Conservation (phyloP, 1,140 invertebrate genomes). For the Meloidogyne exigua region DNA sequence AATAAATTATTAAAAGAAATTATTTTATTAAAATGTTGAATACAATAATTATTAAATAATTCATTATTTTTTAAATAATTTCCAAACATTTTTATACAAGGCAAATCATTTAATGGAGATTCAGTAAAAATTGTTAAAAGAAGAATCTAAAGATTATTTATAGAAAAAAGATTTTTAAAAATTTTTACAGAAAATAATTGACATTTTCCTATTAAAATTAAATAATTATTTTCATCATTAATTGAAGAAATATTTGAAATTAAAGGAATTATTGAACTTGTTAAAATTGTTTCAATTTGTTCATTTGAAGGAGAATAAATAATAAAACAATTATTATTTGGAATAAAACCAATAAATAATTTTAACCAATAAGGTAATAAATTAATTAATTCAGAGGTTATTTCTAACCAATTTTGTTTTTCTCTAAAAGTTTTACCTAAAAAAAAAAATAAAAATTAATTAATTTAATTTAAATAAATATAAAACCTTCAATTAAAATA, state of each 20-base stretch:
- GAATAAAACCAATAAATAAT: slow-evolving; percentile 18
- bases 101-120: neutral
- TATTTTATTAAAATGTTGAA: neutral
- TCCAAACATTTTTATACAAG: neutral
- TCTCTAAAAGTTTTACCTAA: slow-evolving; percentile 46
- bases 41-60: slow-evolving; percentile 6
- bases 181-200: neutral
- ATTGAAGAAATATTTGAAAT: neutral
- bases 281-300: neutral
- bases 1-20: neutral
- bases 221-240: neutral
- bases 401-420: slow-evolving; percentile 42
- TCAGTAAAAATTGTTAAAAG: slow-evolving; percentile 4
- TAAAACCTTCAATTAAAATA: slow-evolving; percentile 43
- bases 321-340: neutral
- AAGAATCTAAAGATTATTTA: neutral
- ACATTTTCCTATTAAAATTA: slow-evolving; percentile 1
- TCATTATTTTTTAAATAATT: neutral
- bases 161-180: neutral
- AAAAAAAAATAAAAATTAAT: slow-evolving; percentile 22
- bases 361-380: slow-evolving; percentile 43
- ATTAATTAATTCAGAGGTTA: slow-evolving; percentile 41
- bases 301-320: neutral
- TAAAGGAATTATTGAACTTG: neutral
- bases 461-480: slow-evolving; percentile 6